These are phyloP conservation scores for Microtus pennsylvanicus DNA, from an alignment of 2,113 vertebrate species.

Conservation along the genomic window DNA sequence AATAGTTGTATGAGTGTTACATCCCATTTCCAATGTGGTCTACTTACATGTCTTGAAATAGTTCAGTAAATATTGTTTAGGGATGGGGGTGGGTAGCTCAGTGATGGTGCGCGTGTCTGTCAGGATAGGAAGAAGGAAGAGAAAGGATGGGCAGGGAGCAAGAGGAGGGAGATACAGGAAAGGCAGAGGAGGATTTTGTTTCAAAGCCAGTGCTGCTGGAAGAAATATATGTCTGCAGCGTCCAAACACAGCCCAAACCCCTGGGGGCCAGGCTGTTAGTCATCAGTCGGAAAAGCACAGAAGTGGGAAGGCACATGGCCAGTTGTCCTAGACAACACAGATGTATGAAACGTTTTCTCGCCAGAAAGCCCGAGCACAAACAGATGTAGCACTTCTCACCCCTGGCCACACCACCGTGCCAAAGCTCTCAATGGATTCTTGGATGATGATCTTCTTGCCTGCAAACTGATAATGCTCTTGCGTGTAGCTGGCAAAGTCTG, in stretches of 20 bases:
- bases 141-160: background rate
- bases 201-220: background rate
- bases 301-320: no score
- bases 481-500: slow-evolving; percentile 84
- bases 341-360: rapidly evolving
- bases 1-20: background rate
- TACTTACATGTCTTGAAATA: background rate
- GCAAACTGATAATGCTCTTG: slow-evolving; percentile 85
- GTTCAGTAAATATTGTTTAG: background rate
- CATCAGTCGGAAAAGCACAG: background rate
- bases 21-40: background rate
- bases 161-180: background rate
- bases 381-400: slow-evolving; percentile 74
- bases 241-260: no score
- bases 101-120: background rate
- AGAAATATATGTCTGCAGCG: background rate
- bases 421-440: slow-evolving; percentile 88
- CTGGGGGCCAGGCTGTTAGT: rapidly evolving
- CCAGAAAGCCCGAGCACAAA: rapidly evolving
- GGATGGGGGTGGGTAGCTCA: background rate
- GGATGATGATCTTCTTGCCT: slow-evolving; percentile 86
- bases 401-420: slow-evolving; percentile 88
- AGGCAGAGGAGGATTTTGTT: background rate
- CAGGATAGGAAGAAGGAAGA: background rate
- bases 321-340: background rate